Evolutionary conservation across 2,888 invertebrate genomes (phyloP).

Genomic region (Mactromeris polynyma): DNA sequence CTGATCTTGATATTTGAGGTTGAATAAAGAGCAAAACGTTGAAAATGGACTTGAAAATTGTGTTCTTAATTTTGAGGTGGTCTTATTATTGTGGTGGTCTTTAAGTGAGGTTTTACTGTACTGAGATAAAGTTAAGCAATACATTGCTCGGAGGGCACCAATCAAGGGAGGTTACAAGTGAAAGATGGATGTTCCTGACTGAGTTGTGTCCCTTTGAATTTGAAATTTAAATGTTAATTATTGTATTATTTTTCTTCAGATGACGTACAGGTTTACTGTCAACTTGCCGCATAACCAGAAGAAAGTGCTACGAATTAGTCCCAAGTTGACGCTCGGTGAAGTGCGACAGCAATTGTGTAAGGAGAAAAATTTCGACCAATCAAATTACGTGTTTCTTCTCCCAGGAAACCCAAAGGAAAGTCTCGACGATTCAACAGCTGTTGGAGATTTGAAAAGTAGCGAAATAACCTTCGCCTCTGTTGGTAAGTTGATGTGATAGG

Average conservation of each 20-base stretch:
- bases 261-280: slow-evolving; percentile 89
- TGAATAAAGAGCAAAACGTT: too few relatives aligned
- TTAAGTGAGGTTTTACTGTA: too few relatives aligned
- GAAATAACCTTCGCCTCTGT: slow-evolving; percentile 79
- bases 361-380: slow-evolving; percentile 91
- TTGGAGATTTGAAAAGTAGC: slow-evolving; percentile 74
- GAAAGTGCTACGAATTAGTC: slow-evolving; percentile 92
- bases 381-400: slow-evolving; percentile 92
- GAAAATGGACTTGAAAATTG: too few relatives aligned
- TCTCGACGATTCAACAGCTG: slow-evolving; percentile 72
- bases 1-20: too few relatives aligned
- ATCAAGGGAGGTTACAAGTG: neutral
- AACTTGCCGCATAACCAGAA: slow-evolving; percentile 93
- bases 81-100: too few relatives aligned
- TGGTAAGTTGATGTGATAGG: slow-evolving; percentile 65
- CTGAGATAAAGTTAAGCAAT: too few relatives aligned
- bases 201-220: neutral
- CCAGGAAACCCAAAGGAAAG: slow-evolving; percentile 89
- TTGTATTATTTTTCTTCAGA: slow-evolving; percentile 78
- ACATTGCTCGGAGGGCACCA: neutral
- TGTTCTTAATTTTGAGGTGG: too few relatives aligned
- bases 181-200: neutral
- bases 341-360: slow-evolving; percentile 92
- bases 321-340: slow-evolving; percentile 91
- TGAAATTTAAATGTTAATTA: too few relatives aligned